Conservation (phyloP, 2,797 vertebrate species). For the Salarias fasciatus region DNA sequence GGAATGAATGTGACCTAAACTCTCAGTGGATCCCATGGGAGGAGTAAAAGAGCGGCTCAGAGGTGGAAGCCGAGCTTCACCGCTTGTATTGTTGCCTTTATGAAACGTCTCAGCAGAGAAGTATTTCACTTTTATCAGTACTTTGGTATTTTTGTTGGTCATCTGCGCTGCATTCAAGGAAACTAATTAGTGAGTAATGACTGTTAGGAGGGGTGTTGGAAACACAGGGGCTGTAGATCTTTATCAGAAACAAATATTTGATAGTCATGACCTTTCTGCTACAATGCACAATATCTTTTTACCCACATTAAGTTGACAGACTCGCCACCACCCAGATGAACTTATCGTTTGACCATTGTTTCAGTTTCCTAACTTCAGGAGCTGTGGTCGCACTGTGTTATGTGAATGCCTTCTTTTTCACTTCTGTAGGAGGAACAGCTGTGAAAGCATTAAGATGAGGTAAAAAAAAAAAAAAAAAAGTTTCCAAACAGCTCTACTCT, state of each 20-base stretch:
- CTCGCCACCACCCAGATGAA: slow-evolving; percentile 21
- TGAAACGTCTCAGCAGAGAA: slow-evolving; percentile 27
- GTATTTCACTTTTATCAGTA: slow-evolving; percentile 11
- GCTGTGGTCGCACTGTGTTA: slow-evolving; percentile 9
- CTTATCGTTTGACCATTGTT: slow-evolving; percentile 38
- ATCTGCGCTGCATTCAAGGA: slow-evolving; percentile 45
- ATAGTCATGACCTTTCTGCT: slow-evolving; percentile 46
- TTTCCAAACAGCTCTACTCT: slow-evolving; percentile 66
- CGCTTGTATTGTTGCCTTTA: slow-evolving; percentile 33
- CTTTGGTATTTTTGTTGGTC: slow-evolving; percentile 42
- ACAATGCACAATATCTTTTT: slow-evolving; percentile 38
- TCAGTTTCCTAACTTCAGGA: slow-evolving; percentile 25
- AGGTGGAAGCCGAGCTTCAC: slow-evolving; percentile 33
- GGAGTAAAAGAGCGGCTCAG: slow-evolving; percentile 41
- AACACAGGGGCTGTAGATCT: slow-evolving; percentile 44
- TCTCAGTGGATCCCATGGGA: slow-evolving; percentile 55
- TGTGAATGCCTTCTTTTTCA: slow-evolving; percentile 10
- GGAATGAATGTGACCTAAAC: slow-evolving; percentile 65
- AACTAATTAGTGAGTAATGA: slow-evolving; percentile 59
- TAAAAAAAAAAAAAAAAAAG: slow-evolving; percentile 52
- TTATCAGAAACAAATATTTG: slow-evolving; percentile 53
- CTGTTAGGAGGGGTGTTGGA: slow-evolving; percentile 48
- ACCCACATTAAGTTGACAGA: slow-evolving; percentile 38
- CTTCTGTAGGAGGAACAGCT: slow-evolving; percentile 19
- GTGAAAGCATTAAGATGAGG: slow-evolving; percentile 41